Evolutionary conservation across 2,797 vertebrate genomes (phyloP).

Genomic region (Sternarchorhynchus goeldii): DNA sequence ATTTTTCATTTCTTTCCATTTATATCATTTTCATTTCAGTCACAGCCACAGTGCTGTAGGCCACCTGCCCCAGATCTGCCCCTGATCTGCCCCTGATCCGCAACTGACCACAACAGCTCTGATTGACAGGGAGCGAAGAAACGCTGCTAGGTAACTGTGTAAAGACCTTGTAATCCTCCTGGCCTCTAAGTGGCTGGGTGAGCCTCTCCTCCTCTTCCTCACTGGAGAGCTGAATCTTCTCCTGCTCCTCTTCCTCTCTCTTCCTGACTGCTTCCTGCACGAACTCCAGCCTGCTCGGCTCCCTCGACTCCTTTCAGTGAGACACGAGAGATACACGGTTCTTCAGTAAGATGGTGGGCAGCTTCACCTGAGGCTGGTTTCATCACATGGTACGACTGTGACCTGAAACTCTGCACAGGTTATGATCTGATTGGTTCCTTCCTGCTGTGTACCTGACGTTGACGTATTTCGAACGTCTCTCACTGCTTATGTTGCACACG

Average conservation of each 20-base stretch:
- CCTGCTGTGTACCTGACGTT: slow-evolving; percentile 78
- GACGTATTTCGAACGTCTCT: slow-evolving; percentile 86
- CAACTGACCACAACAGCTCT: too few relatives aligned
- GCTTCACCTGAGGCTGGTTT: not conserved
- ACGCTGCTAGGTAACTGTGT: slow-evolving; percentile 1
- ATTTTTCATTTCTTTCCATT: too few relatives aligned
- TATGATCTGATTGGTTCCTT: not conserved
- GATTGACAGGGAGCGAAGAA: not conserved
- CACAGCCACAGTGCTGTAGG: too few relatives aligned
- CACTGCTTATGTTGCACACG: slow-evolving; percentile 77
- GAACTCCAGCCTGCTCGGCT: slow-evolving; percentile 74
- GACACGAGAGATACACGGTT: not conserved
- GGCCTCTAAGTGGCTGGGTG: slow-evolving; percentile 96
- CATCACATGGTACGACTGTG: not conserved
- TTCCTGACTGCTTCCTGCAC: slow-evolving; percentile 74
- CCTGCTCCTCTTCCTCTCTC: slow-evolving; percentile 72
- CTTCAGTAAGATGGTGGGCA: not conserved
- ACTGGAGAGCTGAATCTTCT: slow-evolving; percentile 89
- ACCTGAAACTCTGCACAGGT: not conserved
- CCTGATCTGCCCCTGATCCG: not conserved
- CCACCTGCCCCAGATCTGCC: too few relatives aligned
- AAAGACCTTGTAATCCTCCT: slow-evolving; percentile 92
- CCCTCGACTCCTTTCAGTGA: slow-evolving; percentile 60
- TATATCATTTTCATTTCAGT: too few relatives aligned
- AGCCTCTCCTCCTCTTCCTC: slow-evolving; percentile 94